phyloP scores from a whole-genome alignment of 2,113 vertebrate species.

The Spilogale gracilis region DNA sequence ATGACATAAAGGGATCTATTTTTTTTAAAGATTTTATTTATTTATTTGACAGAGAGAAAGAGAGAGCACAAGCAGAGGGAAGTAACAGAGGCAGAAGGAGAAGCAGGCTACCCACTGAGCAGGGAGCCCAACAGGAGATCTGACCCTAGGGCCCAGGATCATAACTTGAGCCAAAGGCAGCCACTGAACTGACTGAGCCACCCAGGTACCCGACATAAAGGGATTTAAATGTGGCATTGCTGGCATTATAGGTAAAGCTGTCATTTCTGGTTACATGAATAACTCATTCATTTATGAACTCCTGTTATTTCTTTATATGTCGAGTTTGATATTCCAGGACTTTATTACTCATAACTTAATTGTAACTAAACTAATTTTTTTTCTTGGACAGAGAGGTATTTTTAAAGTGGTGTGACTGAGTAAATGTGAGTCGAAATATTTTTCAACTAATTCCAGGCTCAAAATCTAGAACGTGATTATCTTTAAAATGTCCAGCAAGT shows the following conservation, averaged over 20 bases:
- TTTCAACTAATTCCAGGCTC: neutral
- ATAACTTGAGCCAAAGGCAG: neutral
- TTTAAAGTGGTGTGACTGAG: neutral
- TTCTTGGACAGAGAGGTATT: neutral
- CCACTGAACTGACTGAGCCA: neutral
- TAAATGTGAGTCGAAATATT: neutral
- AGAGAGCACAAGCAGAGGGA: neutral
- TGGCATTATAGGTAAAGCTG: neutral
- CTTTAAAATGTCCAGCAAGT: neutral
- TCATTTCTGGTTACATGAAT: neutral
- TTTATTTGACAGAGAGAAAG: neutral
- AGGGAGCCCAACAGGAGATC: neutral
- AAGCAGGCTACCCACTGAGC: neutral
- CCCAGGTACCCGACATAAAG: neutral
- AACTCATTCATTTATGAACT: neutral
- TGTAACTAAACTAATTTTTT: neutral
- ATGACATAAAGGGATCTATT: neutral
- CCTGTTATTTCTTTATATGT: neutral
- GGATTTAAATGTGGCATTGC: no score
- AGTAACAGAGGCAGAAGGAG: neutral
- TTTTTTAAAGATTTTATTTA: neutral
- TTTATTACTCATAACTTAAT: neutral
- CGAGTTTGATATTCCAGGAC: neutral
- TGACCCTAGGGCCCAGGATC: neutral
- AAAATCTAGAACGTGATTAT: neutral